Percentiles rank a stretch among this genome's conserved stretches.
Evolutionary conservation across 2,113 vertebrate species (phyloP).

Genomic region (Serilophus lunatus): DNA sequence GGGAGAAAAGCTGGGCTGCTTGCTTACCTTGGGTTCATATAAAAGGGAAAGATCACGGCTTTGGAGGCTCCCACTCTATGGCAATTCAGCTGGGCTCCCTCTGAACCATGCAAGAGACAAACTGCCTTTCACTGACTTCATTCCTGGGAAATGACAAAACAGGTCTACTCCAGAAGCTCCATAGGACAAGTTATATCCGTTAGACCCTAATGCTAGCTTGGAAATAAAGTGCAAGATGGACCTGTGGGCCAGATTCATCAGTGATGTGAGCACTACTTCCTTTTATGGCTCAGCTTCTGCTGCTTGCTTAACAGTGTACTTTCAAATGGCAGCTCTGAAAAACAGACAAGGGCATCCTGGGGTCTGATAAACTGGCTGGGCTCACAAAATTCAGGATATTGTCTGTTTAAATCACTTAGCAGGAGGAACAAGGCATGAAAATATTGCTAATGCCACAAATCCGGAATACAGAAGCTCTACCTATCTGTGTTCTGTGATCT

Average conservation of each 20-base stretch:
- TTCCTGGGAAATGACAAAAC: background rate
- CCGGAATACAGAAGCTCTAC: background rate
- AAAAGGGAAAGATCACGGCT: background rate
- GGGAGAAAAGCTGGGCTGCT: background rate
- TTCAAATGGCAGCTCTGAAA: background rate
- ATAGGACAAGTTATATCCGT: accelerated
- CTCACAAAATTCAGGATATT: background rate
- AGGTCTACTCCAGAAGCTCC: background rate
- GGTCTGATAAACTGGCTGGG: background rate
- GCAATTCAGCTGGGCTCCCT: background rate
- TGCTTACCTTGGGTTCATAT: background rate
- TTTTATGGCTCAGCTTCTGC: background rate
- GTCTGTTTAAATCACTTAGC: background rate
- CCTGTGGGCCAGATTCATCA: background rate
- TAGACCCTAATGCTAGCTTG: background rate
- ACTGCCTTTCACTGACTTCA: accelerated
- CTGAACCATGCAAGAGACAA: background rate
- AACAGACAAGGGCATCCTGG: background rate
- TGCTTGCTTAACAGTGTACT: background rate
- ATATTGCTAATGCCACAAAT: background rate
- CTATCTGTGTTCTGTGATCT: background rate
- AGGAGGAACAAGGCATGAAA: background rate
- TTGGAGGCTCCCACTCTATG: background rate
- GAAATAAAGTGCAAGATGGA: background rate
- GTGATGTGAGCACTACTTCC: background rate